Percentiles rank a stretch among this genome's conserved stretches.
phyloP scores from a whole-genome alignment of 1,140 invertebrate genomes.

The Lordiphosa mommai region DNA sequence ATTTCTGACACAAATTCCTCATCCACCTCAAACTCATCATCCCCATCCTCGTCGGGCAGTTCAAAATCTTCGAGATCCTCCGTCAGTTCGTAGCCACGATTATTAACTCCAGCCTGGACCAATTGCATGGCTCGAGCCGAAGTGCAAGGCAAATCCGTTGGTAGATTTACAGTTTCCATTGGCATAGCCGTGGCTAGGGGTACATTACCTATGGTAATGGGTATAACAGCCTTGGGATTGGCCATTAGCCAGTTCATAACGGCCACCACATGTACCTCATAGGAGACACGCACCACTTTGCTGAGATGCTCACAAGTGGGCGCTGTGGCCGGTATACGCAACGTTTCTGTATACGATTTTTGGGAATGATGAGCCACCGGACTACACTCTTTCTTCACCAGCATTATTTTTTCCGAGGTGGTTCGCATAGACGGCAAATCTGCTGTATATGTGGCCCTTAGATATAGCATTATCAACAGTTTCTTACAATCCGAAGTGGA shows the following conservation, averaged over 20 bases:
- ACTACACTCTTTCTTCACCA: slow-evolving; percentile 62
- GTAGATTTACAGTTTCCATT: slow-evolving; percentile 13
- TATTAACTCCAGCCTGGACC: slow-evolving; percentile 25
- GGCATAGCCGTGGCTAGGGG: slow-evolving; percentile 36
- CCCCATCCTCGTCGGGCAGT: slow-evolving; percentile 58
- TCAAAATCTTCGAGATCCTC: slow-evolving; percentile 58
- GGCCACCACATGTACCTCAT: slow-evolving; percentile 67
- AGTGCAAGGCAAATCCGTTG: slow-evolving; percentile 57
- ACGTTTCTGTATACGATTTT: slow-evolving; percentile 52
- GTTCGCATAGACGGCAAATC: slow-evolving; percentile 81
- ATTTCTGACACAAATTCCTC: slow-evolving; percentile 52
- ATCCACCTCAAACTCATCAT: slow-evolving; percentile 54
- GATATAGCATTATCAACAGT: slow-evolving; percentile 80
- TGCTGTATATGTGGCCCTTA: slow-evolving; percentile 75
- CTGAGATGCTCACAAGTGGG: slow-evolving; percentile 80
- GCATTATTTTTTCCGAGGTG: slow-evolving; percentile 61
- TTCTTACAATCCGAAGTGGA: slow-evolving; percentile 80
- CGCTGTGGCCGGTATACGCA: slow-evolving; percentile 69
- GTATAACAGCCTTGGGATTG: slow-evolving; percentile 58
- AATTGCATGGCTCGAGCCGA: slow-evolving; percentile 52
- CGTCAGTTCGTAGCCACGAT: slow-evolving; percentile 29
- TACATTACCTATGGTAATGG: slow-evolving; percentile 73
- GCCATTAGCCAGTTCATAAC: slow-evolving; percentile 70
- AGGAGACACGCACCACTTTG: slow-evolving; percentile 66
- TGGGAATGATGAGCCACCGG: slow-evolving; percentile 40